These are phyloP conservation scores for Montipora foliosa DNA, from an alignment of 64 coral and sea anemone species.

Conservation along the genomic window DNA sequence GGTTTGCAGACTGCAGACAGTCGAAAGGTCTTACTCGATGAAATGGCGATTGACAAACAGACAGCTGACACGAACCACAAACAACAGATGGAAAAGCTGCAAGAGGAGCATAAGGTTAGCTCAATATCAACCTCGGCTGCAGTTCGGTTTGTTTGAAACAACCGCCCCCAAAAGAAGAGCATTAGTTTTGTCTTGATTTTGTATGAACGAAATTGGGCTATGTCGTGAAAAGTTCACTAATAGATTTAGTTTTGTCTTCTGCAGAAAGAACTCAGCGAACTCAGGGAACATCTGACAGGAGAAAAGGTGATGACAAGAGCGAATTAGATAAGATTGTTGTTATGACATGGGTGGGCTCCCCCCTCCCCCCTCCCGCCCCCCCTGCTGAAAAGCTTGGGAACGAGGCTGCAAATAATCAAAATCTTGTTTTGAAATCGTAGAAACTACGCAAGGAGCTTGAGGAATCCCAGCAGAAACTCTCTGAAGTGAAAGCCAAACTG, in stretches of 20 bases:
- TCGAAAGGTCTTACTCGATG: conserved; percentile 86
- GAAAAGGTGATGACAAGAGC: conserved; percentile 76
- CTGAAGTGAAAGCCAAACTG: conserved; percentile 77
- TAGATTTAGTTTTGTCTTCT: neutral
- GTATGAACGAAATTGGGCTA: neutral
- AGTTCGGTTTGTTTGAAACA: neutral
- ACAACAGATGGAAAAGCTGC: conserved; percentile 81
- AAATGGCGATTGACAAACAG: conserved; percentile 93
- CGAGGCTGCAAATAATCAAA: too few relatives aligned
- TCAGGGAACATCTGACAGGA: conserved; percentile 83
- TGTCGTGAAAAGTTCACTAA: neutral
- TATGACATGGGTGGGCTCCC: too few relatives aligned
- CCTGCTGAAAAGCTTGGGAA: too few relatives aligned
- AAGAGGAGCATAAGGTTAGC: conserved; percentile 92
- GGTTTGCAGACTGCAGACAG: conserved; percentile 85
- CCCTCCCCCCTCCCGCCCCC: too few relatives aligned
- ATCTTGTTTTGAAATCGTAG: conserved; percentile 24
- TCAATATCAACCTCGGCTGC: neutral
- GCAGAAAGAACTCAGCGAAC: conserved; percentile 85
- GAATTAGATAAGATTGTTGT: too few relatives aligned
- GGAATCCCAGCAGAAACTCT: conserved; percentile 74
- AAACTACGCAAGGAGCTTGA: conserved; percentile 96
- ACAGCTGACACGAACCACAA: conserved; percentile 68
- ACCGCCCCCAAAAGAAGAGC: neutral
- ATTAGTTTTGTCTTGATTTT: too few relatives aligned